These are phyloP conservation scores for Steinernema carpocapsae DNA, from an alignment of 2,888 invertebrate species.

Conservation along the genomic window DNA sequence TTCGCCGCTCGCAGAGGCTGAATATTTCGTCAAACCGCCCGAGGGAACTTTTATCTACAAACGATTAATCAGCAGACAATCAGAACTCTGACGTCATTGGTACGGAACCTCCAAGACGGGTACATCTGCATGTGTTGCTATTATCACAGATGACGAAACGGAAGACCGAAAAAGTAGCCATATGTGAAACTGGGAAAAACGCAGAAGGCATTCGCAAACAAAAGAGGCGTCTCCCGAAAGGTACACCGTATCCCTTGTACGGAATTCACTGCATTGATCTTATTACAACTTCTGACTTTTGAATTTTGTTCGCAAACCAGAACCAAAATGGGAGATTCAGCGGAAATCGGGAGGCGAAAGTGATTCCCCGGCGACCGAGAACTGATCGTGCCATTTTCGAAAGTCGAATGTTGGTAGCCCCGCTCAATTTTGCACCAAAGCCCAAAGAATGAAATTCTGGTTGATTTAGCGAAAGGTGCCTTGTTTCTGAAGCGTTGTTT, in stretches of 20 bases:
- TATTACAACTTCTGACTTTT: slow-evolving; percentile 29
- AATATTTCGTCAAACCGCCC: too few relatives aligned
- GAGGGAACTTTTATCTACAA: slow-evolving; percentile 1
- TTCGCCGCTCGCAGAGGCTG: too few relatives aligned
- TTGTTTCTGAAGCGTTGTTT: too few relatives aligned
- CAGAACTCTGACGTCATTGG: not conserved
- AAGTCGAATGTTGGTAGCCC: too few relatives aligned
- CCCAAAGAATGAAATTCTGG: too few relatives aligned
- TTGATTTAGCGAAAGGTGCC: too few relatives aligned
- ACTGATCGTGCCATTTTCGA: too few relatives aligned
- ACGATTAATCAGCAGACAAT: not conserved
- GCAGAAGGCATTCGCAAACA: not conserved
- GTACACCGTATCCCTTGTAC: not conserved
- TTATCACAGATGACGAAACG: not conserved
- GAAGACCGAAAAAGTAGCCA: not conserved
- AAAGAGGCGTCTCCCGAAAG: not conserved
- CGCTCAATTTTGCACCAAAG: too few relatives aligned
- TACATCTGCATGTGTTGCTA: too few relatives aligned
- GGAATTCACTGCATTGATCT: not conserved
- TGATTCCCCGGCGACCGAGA: too few relatives aligned
- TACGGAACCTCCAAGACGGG: too few relatives aligned
- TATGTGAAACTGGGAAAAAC: slow-evolving; percentile 8
- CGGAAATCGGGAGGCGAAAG: not conserved
- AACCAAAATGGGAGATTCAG: not conserved
- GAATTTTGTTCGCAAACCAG: not conserved